Evolutionary conservation across 2,888 invertebrate genomes (phyloP).

Genomic region (Lissocephala sabroskyi): DNA sequence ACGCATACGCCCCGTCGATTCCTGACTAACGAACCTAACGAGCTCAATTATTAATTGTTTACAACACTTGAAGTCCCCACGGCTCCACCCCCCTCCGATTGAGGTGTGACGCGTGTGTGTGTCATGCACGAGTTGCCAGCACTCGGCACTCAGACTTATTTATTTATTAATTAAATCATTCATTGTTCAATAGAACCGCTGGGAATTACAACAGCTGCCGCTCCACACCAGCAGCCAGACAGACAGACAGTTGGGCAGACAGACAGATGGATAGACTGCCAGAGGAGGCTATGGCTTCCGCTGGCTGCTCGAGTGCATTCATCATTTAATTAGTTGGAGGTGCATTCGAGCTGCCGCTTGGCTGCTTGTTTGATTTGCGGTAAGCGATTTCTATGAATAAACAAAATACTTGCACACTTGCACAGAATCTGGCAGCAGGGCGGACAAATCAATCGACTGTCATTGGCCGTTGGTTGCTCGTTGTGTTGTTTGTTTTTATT

Average conservation of each 20-base stretch:
- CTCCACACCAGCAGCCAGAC: too few relatives aligned
- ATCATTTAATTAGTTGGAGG: slow-evolving; percentile 59
- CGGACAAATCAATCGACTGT: slow-evolving; percentile 14
- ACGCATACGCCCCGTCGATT: slow-evolving; percentile 28
- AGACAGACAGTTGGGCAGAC: too few relatives aligned
- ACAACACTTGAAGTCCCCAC: slow-evolving; percentile 37
- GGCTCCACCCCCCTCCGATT: too few relatives aligned
- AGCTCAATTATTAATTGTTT: slow-evolving; percentile 35
- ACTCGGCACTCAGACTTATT: slow-evolving; percentile 31
- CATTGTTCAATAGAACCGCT: slow-evolving; percentile 52
- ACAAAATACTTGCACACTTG: too few relatives aligned
- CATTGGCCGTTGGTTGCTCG: slow-evolving; percentile 5
- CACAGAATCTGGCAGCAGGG: too few relatives aligned
- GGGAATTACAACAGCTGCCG: slow-evolving; percentile 42
- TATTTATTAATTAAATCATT: slow-evolving; percentile 65
- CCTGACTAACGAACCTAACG: slow-evolving; percentile 2
- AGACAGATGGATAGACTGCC: neutral
- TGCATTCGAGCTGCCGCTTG: slow-evolving; percentile 14
- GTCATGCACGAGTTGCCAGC: neutral
- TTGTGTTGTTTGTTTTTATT: slow-evolving; percentile 15
- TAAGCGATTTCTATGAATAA: too few relatives aligned
- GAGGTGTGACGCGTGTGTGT: too few relatives aligned
- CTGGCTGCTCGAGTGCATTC: slow-evolving; percentile 34
- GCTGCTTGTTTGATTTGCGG: slow-evolving; percentile 44
- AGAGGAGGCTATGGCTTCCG: neutral